Evolutionary conservation across 2,797 vertebrate species (phyloP), one percentile per base, ranked within the genome.

Genomic region (Mus minutoides): DNA sequence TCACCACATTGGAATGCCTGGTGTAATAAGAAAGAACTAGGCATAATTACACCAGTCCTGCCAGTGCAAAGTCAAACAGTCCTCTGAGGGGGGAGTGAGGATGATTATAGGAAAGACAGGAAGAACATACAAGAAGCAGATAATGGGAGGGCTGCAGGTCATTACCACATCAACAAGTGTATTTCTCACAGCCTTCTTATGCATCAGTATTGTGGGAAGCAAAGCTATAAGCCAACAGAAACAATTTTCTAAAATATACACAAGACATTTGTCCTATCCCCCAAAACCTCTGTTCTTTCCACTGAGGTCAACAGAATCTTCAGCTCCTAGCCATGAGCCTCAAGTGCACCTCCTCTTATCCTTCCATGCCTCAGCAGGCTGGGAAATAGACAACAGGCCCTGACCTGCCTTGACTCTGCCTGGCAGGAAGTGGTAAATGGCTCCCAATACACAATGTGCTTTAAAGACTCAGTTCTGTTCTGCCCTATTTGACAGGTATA

Each of bases 1-100:
- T 99, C 97, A 99, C 99, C 3, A 99, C 99, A n/a, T 99, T 99
- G 79, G 99, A 98, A 98, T 99, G 99, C 97, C 99, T 99, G 97
- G 87, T 95, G 97, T 85, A 4, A 19, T 13, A 40, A 31, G 78
- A 34, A 90, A 80, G 58, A 8, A 34, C 9, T 3, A 12, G 92
- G 73, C 26, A 54, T 2, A 71, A 71, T 1, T 37, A 17, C 34
- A 37, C 34, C 34, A 71, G 67, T 37, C 17, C 67, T 37, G 67
- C 17, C n/a, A 37, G 69, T 37, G 17, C 69, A 71, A 37, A 71
- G 69, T 71, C 69, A 71, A 37, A n/a, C 8, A 21, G 69, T 71
- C n/a, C 8, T 37, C 17, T 71, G 67, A 71, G 67, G 16, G 2
- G 34, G 31, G 34, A 21, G 34, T 71, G 69, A 71, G n/a, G n/a